These are phyloP conservation scores for Leptarthrus brevirostris DNA, from an alignment of 2,888 invertebrate species.

Conservation along the genomic window DNA sequence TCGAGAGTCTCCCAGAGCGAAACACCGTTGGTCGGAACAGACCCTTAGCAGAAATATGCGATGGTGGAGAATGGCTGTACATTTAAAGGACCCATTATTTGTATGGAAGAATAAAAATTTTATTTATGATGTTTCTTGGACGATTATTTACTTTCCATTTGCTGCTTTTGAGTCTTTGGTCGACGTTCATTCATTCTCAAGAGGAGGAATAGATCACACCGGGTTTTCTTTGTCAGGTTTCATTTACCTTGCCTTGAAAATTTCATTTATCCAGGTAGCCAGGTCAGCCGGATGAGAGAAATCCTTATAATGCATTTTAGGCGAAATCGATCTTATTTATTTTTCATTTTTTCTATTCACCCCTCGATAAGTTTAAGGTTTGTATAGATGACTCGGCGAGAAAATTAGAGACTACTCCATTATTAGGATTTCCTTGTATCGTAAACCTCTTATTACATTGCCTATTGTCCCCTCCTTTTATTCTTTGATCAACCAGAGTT, in stretches of 20 bases:
- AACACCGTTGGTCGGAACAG: neutral
- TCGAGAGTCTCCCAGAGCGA: constrained; percentile 26
- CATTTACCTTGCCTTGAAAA: neutral
- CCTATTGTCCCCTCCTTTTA: neutral
- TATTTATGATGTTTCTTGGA: constrained; percentile 30
- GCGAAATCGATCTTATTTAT: constrained; percentile 2
- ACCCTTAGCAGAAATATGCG: constrained; percentile 9
- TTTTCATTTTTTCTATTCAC: constrained; percentile 11
- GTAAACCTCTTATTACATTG: constrained; percentile 8
- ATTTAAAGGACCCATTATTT: constrained; percentile 5
- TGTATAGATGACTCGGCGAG: neutral
- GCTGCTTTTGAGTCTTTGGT: constrained; percentile 3
- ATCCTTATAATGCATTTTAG: constrained; percentile 21
- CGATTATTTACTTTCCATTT: constrained; percentile 30
- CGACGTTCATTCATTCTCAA: constrained; percentile 9
- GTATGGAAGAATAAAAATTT: neutral
- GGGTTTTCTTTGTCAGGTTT: neutral
- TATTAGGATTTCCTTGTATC: neutral
- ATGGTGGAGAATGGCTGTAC: constrained; percentile 18
- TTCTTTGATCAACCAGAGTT: constrained; percentile 14
- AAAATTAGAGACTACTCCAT: constrained; percentile 24
- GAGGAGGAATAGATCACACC: constrained; percentile 2
- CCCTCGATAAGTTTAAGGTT: neutral
- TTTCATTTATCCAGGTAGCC: constrained; percentile 10
- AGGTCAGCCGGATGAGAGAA: neutral